A percentile compares a stretch with the other conserved stretches of the same genome.
Conservation (phyloP, 2,797 vertebrate species). For the Periophthalmus magnuspinnatus region DNA sequence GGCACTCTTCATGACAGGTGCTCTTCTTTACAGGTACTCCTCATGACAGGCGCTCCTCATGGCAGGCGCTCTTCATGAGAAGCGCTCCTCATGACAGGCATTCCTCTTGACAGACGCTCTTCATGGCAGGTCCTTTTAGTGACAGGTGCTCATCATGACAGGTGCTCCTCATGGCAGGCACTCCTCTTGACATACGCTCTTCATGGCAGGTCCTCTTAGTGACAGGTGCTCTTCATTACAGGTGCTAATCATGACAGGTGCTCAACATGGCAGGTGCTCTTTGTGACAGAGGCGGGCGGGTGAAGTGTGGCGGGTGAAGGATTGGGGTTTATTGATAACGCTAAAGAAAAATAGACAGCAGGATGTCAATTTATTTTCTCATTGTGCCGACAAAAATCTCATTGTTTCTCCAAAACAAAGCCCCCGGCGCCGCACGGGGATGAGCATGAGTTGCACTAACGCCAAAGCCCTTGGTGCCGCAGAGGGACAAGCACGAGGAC, state of each 20-base stretch:
- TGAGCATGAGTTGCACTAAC: constrained; percentile 5
- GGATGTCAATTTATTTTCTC: constrained; percentile 15
- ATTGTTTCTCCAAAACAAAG: constrained; percentile 17
- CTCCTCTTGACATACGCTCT: too few relatives aligned
- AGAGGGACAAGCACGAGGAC: constrained; percentile 2
- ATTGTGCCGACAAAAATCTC: constrained; percentile 8
- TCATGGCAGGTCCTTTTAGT: constrained; percentile 21
- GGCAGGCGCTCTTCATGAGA: background rate
- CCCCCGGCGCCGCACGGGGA: constrained; percentile 2
- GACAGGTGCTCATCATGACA: constrained; percentile 6
- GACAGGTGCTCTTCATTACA: constrained; percentile 28
- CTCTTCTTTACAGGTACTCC: constrained; percentile 2
- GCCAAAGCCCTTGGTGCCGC: constrained; percentile 1
- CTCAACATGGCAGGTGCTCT: too few relatives aligned
- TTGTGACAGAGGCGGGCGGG: constrained; percentile 15
- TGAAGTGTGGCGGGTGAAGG: constrained; percentile 8
- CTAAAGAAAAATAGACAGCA: constrained; percentile 4
- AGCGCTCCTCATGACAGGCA: constrained; percentile 34
- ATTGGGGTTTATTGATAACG: constrained; percentile 18
- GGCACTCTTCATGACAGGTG: constrained; percentile 29
- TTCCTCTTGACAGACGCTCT: constrained; percentile 6
- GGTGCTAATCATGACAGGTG: constrained; percentile 2
- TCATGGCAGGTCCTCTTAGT: constrained; percentile 18
- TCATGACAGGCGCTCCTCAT: constrained; percentile 23
- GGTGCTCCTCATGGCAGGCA: constrained; percentile 30